Percentiles rank a stretch among this genome's conserved stretches.
Evolutionary conservation across 2,888 invertebrate genomes (phyloP).

Genomic region (Agrochola circellaris): DNA sequence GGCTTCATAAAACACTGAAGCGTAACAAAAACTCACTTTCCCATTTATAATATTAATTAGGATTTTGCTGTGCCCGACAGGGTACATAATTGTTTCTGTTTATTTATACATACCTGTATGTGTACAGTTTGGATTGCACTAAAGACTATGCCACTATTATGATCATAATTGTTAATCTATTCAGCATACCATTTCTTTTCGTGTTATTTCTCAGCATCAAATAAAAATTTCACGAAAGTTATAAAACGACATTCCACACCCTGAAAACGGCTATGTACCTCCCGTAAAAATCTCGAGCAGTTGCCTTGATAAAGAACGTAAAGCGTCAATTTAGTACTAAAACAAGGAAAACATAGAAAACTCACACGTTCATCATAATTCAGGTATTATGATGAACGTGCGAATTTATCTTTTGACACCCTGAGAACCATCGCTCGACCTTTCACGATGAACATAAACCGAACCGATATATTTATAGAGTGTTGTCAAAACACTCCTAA

Average conservation of each 20-base stretch:
- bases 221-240: neutral
- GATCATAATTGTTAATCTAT: neutral
- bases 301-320: neutral
- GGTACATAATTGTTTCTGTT: too few relatives aligned
- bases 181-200: neutral
- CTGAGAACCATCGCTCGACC: constrained; percentile 31
- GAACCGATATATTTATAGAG: constrained; percentile 16
- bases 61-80: too few relatives aligned
- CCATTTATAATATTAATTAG: too few relatives aligned
- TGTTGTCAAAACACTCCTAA: constrained; percentile 51
- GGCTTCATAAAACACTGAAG: too few relatives aligned
- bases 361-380: constrained; percentile 39
- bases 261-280: neutral
- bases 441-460: constrained; percentile 15
- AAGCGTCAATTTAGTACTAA: constrained; percentile 3
- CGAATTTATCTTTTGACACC: constrained; percentile 38
- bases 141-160: too few relatives aligned
- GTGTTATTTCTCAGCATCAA: neutral
- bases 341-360: constrained; percentile 26
- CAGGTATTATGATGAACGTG: constrained; percentile 20
- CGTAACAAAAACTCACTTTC: too few relatives aligned
- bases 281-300: neutral
- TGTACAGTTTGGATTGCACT: too few relatives aligned
- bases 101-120: too few relatives aligned
- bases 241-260: neutral